Evolutionary conservation across 1,140 invertebrate species (phyloP).

Genomic region (Aphelenchoides avenae): DNA sequence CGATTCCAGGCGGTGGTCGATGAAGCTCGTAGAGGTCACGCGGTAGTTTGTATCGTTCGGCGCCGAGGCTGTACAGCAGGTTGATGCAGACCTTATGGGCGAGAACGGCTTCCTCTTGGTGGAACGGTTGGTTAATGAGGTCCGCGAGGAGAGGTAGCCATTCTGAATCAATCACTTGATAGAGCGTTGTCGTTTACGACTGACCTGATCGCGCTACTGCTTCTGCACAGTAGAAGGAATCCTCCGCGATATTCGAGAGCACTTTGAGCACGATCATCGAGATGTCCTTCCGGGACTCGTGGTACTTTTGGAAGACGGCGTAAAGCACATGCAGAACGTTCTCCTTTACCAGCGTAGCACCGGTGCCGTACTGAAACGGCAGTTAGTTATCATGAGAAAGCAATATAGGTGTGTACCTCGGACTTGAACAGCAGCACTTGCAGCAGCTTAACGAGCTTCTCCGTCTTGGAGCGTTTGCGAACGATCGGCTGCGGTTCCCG

Average conservation of each 20-base stretch:
- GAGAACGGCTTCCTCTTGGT: constrained; percentile 37
- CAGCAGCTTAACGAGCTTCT: constrained; percentile 22
- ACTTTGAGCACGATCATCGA: constrained; percentile 30
- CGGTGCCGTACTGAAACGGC: constrained; percentile 16
- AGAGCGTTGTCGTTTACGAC: no score
- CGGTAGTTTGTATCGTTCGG: constrained; percentile 32
- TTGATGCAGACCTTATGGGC: constrained; percentile 40
- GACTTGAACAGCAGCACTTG: constrained; percentile 23
- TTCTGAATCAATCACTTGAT: constrained; percentile 3
- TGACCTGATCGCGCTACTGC: constrained; percentile 15
- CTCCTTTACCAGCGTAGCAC: constrained; percentile 25
- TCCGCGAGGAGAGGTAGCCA: constrained; percentile 19
- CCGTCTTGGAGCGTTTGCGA: constrained; percentile 15
- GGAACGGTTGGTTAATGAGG: constrained; percentile 21
- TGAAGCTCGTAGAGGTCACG: constrained; percentile 33
- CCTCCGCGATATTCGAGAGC: constrained; percentile 29
- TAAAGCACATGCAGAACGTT: constrained; percentile 19
- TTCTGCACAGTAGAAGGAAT: constrained; percentile 23
- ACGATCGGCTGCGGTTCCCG: background rate
- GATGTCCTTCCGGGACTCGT: constrained; percentile 26
- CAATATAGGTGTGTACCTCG: constrained; percentile 6
- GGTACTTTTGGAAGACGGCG: constrained; percentile 25
- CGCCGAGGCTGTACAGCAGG: constrained; percentile 26
- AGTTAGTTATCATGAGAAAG: background rate
- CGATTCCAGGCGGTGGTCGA: constrained; percentile 14